Evolutionary conservation across 30 jellyfish, hydroid and myxozoan species (phyloP).

Genomic region (Cassiopea xamachana): DNA sequence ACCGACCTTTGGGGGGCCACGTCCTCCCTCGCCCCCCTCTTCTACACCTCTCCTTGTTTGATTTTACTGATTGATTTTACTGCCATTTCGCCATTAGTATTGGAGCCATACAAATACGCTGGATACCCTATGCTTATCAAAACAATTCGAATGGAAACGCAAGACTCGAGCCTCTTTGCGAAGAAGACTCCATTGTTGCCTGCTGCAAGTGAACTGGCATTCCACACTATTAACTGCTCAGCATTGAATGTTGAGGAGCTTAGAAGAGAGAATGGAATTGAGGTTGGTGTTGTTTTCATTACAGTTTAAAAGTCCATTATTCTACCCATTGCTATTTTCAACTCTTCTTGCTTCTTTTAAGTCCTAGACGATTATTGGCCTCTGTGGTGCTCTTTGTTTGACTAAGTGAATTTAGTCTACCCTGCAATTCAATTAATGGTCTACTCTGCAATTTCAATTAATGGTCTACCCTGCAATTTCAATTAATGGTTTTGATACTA

Average conservation of each 20-base stretch:
- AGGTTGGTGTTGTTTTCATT: constrained; percentile 30
- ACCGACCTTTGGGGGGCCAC: no score
- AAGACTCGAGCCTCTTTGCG: constrained; percentile 58
- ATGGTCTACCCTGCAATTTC: no score
- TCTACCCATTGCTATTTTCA: no score
- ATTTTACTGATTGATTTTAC: neutral
- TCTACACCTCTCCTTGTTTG: no score
- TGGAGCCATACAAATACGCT: constrained; percentile 97
- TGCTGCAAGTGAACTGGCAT: constrained; percentile 93
- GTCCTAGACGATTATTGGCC: no score
- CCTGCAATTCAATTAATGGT: no score
- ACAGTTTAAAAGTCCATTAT: neutral
- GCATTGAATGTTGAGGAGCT: constrained; percentile 98
- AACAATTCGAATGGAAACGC: constrained; percentile 91
- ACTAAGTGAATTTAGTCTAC: no score
- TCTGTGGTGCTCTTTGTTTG: no score
- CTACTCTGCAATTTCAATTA: no score
- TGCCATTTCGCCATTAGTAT: constrained; percentile 40
- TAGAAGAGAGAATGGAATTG: constrained; percentile 96
- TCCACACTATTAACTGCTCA: constrained; percentile 95
- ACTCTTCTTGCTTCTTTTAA: no score
- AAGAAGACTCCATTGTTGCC: constrained; percentile 91
- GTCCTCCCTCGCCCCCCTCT: no score
- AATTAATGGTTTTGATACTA: no score
- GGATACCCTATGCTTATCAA: constrained; percentile 98